Percentiles rank a stretch among this genome's conserved stretches.
Conservation (phyloP, 2,113 vertebrate genomes). For the Amphiprion percula region DNA sequence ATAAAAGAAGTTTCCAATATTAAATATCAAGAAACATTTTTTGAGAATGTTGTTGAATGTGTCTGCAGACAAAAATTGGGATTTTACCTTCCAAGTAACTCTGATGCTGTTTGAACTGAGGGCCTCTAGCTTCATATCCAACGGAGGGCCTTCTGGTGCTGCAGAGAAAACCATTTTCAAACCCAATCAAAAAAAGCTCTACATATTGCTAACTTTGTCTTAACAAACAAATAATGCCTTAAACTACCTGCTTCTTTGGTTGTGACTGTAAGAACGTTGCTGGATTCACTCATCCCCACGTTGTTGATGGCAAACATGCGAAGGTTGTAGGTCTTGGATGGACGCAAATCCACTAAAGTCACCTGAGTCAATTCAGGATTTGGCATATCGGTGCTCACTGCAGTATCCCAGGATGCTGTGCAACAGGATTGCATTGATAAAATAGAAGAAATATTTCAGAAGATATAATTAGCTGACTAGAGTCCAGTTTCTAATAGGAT, state of each 20-base stretch:
- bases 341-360: conserved; percentile 70
- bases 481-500: neutral
- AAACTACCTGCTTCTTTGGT: conserved; percentile 76
- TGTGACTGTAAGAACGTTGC: conserved; percentile 72
- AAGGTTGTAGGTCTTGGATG: conserved; percentile 69
- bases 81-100: conserved; percentile 75
- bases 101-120: conserved; percentile 63
- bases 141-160: conserved; percentile 75
- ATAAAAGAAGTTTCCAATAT: neutral
- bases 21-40: neutral
- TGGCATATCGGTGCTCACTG: conserved; percentile 28
- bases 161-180: conserved; percentile 10
- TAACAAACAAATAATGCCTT: neutral
- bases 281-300: conserved; percentile 66
- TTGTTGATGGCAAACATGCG: conserved; percentile 69
- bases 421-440: neutral
- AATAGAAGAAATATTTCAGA: neutral
- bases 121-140: conserved; percentile 64
- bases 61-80: neutral
- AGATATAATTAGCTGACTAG: neutral
- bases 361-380: conserved; percentile 60
- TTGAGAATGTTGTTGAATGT: neutral
- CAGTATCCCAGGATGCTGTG: conserved; percentile 67
- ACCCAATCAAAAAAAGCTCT: neutral
- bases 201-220: neutral